These are phyloP conservation scores for Aspidapion aeneum DNA, from an alignment of 2,888 invertebrate genomes.

Conservation along the genomic window DNA sequence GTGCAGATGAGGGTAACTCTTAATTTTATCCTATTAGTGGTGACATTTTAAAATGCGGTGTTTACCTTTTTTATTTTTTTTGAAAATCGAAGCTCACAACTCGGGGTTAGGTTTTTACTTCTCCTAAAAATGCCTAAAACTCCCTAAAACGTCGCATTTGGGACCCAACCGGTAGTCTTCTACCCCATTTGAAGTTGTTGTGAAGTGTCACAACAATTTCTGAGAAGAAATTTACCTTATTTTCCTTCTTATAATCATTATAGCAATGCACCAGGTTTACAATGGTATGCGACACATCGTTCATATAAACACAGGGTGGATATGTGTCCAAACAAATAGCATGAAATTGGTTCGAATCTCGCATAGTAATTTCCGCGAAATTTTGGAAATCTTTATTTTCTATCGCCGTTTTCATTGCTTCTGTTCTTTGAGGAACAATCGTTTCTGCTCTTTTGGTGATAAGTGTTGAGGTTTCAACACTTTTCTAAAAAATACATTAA, in stretches of 20 bases:
- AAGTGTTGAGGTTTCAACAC: constrained; percentile 78
- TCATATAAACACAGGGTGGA: constrained; percentile 93
- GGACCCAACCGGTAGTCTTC: no score
- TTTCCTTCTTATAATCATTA: constrained; percentile 64
- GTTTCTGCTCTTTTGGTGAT: constrained; percentile 68
- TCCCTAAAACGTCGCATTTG: no score
- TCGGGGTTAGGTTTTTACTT: no score
- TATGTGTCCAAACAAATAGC: constrained; percentile 89
- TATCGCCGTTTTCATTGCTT: constrained; percentile 58
- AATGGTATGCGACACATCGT: constrained; percentile 79
- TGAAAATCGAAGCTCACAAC: no score
- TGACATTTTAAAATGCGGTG: no score
- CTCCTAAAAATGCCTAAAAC: no score
- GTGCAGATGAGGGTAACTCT: no score
- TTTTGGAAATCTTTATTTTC: constrained; percentile 66
- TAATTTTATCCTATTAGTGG: no score
- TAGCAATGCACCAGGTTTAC: constrained; percentile 77
- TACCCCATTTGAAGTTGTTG: no score
- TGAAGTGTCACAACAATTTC: no score
- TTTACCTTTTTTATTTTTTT: no score
- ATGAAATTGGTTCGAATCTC: constrained; percentile 97
- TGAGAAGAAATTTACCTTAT: constrained; percentile 57
- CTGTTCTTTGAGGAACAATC: constrained; percentile 70
- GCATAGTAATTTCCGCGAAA: constrained; percentile 95
- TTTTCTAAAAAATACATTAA: constrained; percentile 44